Evolutionary conservation across 2,113 vertebrate genomes (phyloP).

Genomic region (Furnarius figulus): DNA sequence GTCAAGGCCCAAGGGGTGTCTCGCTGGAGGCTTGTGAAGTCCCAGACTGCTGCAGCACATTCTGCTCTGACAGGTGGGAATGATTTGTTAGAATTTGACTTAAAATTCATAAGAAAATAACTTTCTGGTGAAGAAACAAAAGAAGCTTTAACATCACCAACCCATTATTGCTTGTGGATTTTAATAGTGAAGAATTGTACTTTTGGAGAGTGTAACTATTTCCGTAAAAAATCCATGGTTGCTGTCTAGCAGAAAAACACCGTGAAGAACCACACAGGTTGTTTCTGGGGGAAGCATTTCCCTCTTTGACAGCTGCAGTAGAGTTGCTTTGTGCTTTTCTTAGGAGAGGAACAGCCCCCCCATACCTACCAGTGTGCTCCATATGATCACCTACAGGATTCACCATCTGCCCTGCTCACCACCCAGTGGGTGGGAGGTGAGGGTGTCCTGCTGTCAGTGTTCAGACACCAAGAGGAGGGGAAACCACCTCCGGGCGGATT

Average conservation of each 20-base stretch:
- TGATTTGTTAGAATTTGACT: background rate
- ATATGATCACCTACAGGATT: rapidly evolving
- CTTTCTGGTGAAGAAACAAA: background rate
- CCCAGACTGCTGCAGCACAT: background rate
- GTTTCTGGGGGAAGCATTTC: background rate
- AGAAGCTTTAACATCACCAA: background rate
- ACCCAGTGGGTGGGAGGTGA: background rate
- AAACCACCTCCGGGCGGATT: background rate
- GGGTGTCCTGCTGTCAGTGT: background rate
- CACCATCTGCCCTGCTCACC: background rate
- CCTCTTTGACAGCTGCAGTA: background rate
- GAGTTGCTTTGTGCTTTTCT: background rate
- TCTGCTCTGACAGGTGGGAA: background rate
- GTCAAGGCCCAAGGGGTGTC: background rate
- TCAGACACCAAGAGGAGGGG: background rate
- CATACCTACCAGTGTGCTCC: background rate
- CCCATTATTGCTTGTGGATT: background rate
- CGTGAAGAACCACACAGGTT: background rate
- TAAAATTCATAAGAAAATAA: background rate
- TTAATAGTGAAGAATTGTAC: background rate
- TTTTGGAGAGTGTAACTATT: background rate
- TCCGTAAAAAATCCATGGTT: background rate
- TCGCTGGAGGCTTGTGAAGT: background rate
- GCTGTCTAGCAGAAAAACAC: background rate
- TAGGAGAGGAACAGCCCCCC: background rate